Percentiles rank a stretch among this genome's conserved stretches.
Conservation (phyloP, 37 sponge, comb jelly and placozoan genomes). For the Crambe crambe region DNA sequence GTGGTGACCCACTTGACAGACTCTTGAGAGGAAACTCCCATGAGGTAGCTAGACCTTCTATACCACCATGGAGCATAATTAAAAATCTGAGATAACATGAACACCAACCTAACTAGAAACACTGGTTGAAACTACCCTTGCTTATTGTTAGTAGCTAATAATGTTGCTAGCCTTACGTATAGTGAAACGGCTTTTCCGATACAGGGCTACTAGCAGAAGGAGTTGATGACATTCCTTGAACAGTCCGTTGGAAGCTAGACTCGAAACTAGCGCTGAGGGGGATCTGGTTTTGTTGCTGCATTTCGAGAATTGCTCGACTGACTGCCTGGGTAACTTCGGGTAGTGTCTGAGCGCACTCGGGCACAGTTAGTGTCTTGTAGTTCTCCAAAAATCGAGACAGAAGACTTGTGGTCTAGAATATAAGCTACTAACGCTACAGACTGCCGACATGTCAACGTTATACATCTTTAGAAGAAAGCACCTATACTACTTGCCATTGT, state of each 20-base stretch:
- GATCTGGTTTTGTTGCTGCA: slow-evolving; percentile 7
- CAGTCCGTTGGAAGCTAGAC: slow-evolving; percentile 18
- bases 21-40: no score
- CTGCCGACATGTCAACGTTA: neutral
- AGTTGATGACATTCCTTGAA: neutral
- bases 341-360: neutral
- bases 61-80: neutral
- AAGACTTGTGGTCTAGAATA: neutral
- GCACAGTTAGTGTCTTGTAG: neutral
- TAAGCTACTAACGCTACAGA: neutral
- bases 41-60: no score
- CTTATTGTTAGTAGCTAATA: no score
- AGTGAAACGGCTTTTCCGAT: slow-evolving; percentile 81
- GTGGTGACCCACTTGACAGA: no score
- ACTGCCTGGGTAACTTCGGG: neutral
- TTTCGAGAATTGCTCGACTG: neutral
- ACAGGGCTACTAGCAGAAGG: slow-evolving; percentile 13
- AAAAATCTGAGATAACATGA: neutral
- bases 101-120: neutral
- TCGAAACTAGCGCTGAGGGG: slow-evolving; percentile 14
- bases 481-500: neutral
- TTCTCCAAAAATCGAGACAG: neutral
- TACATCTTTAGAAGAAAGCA: neutral
- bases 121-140: no score
- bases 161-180: slow-evolving; percentile 71